These are phyloP conservation scores for Xerus rutilus DNA, from an alignment of 2,797 vertebrate genomes.

Conservation along the genomic window DNA sequence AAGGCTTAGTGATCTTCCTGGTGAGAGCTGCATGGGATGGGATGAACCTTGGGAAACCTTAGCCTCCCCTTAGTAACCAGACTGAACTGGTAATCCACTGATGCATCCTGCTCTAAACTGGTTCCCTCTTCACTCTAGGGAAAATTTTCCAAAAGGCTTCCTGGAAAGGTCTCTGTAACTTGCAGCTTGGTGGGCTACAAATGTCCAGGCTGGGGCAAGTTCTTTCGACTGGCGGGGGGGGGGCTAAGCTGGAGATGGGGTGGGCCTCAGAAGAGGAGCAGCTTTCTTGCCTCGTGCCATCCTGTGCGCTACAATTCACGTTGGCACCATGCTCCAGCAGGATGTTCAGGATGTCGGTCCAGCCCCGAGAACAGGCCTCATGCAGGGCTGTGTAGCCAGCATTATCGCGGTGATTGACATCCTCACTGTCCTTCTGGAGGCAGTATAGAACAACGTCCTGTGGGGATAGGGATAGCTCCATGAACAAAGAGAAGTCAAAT, in stretches of 20 bases:
- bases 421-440: conserved; percentile 96
- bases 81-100: background rate
- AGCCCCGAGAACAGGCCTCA: conserved; percentile 96
- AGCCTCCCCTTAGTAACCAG: background rate
- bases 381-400: conserved; percentile 98
- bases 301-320: conserved; percentile 98
- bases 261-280: background rate
- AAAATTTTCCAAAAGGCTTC: background rate
- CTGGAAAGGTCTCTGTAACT: background rate
- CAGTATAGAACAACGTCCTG: conserved; percentile 99
- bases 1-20: background rate
- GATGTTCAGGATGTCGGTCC: conserved; percentile 96
- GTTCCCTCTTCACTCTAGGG: background rate
- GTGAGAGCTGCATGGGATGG: background rate
- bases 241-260: background rate
- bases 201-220: background rate
- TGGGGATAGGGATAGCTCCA: background rate
- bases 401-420: conserved; percentile 98
- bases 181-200: background rate
- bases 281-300: conserved; percentile 94
- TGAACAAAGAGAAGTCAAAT: conserved; percentile 43
- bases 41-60: background rate
- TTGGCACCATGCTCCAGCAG: conserved; percentile 97
- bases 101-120: background rate
- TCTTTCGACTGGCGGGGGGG: background rate